A percentile compares a stretch with the other conserved stretches of the same genome.
phyloP scores from a whole-genome alignment of 2,888 invertebrate genomes.

The Tanaodytes sp. region DNA sequence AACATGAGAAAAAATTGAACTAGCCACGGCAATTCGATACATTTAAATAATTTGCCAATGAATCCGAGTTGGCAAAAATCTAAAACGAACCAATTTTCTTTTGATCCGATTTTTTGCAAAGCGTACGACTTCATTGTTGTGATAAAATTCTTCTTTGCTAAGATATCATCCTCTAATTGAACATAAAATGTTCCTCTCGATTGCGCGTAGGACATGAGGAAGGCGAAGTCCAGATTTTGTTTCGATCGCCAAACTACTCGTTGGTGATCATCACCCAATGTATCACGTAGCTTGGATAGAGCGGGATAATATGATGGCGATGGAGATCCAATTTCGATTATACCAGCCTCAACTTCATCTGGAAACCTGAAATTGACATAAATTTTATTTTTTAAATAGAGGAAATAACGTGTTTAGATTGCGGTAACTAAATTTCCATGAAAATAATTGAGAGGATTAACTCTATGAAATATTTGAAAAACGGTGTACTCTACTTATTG shows the following conservation, averaged over 20 bases:
- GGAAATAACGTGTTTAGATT: too few relatives aligned
- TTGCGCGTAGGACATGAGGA: conserved; percentile 94
- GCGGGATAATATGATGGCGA: conserved; percentile 90
- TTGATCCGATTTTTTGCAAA: conserved; percentile 81
- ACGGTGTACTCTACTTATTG: too few relatives aligned
- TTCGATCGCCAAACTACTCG: conserved; percentile 94
- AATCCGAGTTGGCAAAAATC: conserved; percentile 96
- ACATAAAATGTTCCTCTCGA: conserved; percentile 91
- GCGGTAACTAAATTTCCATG: too few relatives aligned
- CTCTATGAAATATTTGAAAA: not conserved
- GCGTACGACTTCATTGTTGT: conserved; percentile 89
- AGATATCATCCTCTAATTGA: conserved; percentile 94
- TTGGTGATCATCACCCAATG: conserved; percentile 89
- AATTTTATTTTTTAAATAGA: not conserved
- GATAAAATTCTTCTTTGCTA: conserved; percentile 88
- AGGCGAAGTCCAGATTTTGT: conserved; percentile 94
- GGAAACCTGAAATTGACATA: conserved; percentile 78
- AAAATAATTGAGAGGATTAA: not conserved
- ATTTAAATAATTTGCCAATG: conserved; percentile 91
- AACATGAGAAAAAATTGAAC: conserved; percentile 96
- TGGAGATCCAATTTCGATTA: conserved; percentile 92
- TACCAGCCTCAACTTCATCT: conserved; percentile 82
- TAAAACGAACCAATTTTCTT: conserved; percentile 90
- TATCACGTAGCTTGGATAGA: conserved; percentile 82
- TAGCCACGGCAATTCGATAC: conserved; percentile 87